These are phyloP conservation scores for Hydrocynus forskahlii DNA, from an alignment of 2,797 vertebrate genomes.

Conservation along the genomic window DNA sequence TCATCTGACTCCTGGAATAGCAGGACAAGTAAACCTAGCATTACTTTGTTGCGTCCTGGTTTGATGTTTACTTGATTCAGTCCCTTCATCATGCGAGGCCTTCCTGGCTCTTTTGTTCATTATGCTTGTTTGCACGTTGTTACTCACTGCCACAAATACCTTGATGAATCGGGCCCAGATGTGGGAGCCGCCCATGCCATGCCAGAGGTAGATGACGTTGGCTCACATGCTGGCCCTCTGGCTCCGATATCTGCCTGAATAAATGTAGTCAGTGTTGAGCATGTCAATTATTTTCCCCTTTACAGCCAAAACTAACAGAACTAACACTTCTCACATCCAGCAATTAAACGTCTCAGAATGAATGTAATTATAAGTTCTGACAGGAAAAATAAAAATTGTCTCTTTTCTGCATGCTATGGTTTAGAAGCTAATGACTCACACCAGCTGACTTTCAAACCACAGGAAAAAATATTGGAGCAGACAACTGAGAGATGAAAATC, in stretches of 20 bases:
- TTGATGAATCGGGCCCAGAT: constrained; percentile 75
- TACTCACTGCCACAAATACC: constrained; percentile 68
- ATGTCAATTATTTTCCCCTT: constrained; percentile 70
- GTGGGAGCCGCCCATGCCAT: constrained; percentile 64
- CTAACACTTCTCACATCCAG: constrained; percentile 61
- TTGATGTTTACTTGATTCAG: constrained; percentile 68
- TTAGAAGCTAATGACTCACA: constrained; percentile 67
- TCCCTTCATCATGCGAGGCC: constrained; percentile 59
- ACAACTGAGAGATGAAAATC: constrained; percentile 55
- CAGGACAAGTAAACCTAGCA: constrained; percentile 67
- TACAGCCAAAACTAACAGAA: constrained; percentile 72
- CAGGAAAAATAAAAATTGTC: constrained; percentile 66
- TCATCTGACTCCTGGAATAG: constrained; percentile 48
- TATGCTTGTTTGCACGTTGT: constrained; percentile 71
- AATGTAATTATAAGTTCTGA: constrained; percentile 71
- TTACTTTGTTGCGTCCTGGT: constrained; percentile 62
- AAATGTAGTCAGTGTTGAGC: constrained; percentile 66
- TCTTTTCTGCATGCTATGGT: constrained; percentile 58
- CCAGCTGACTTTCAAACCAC: constrained; percentile 25
- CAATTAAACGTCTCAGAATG: constrained; percentile 74
- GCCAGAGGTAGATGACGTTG: constrained; percentile 65
- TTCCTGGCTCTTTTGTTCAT: constrained; percentile 61
- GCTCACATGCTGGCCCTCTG: constrained; percentile 50
- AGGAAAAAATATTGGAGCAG: constrained; percentile 41
- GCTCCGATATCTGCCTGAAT: constrained; percentile 67